phyloP scores from a whole-genome alignment of 1,140 invertebrate species.

The Lysiphlebus fabarum region DNA sequence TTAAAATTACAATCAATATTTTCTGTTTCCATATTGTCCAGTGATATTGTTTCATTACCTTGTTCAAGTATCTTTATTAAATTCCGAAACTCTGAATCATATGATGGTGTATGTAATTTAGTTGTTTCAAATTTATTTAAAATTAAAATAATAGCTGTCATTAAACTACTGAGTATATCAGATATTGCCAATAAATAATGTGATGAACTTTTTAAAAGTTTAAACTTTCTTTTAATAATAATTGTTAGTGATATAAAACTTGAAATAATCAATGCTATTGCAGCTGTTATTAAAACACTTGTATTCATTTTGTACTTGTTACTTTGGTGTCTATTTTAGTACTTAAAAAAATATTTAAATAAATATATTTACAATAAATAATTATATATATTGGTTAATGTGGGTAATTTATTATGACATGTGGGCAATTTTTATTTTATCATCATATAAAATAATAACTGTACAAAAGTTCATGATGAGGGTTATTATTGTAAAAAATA shows the following conservation, averaged over 20 bases:
- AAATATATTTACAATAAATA: too few relatives aligned
- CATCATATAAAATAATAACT: too few relatives aligned
- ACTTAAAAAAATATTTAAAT: too few relatives aligned
- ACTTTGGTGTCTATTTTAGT: constrained; percentile 1
- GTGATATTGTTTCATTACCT: constrained; percentile 7
- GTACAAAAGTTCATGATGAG: too few relatives aligned
- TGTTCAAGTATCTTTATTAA: background rate
- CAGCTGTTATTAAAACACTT: constrained; percentile 19
- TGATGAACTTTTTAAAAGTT: constrained; percentile 12
- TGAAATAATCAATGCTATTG: constrained; percentile 19
- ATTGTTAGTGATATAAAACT: constrained; percentile 21
- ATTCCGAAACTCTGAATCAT: background rate
- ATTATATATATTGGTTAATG: too few relatives aligned
- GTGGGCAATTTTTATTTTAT: background rate
- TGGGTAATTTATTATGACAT: constrained; percentile 1
- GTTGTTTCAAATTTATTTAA: constrained; percentile 19
- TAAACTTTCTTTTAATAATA: constrained; percentile 21
- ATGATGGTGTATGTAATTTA: background rate
- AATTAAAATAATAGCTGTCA: constrained; percentile 25
- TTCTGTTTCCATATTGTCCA: background rate
- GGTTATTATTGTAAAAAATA: too few relatives aligned
- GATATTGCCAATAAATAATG: constrained; percentile 22
- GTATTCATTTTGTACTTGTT: constrained; percentile 22
- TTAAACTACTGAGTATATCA: constrained; percentile 24
- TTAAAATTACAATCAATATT: constrained; percentile 17